These are phyloP conservation scores for Erebia aethiops DNA, from an alignment of 2,888 invertebrate genomes.

Conservation along the genomic window DNA sequence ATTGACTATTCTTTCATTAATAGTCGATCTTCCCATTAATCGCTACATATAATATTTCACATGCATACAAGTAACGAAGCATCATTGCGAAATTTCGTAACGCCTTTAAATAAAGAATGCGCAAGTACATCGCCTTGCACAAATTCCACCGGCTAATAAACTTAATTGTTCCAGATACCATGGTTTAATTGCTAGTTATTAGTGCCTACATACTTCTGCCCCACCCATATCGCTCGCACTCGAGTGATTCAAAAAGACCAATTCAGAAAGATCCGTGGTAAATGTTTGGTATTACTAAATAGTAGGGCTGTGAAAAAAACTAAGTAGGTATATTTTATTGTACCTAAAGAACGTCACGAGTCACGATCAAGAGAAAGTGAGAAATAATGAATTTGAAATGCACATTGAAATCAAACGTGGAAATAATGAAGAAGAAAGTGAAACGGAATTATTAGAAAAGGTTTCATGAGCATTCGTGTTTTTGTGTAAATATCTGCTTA, in stretches of 20 bases:
- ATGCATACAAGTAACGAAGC: neutral
- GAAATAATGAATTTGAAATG: neutral
- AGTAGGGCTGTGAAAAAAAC: constrained; percentile 20
- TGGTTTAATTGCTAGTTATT: constrained; percentile 78
- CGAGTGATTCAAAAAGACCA: constrained; percentile 63
- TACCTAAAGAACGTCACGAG: neutral
- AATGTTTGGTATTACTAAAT: constrained; percentile 41
- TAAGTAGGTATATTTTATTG: too few relatives aligned
- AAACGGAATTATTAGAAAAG: too few relatives aligned
- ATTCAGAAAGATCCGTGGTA: constrained; percentile 49
- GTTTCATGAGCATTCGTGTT: too few relatives aligned
- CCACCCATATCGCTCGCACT: constrained; percentile 50
- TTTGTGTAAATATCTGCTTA: too few relatives aligned
- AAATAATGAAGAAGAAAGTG: too few relatives aligned
- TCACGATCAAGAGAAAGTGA: neutral
- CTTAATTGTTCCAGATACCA: constrained; percentile 59
- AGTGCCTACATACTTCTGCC: constrained; percentile 72
- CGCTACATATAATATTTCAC: neutral
- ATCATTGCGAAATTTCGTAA: neutral
- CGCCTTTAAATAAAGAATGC: constrained; percentile 3
- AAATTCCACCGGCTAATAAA: constrained; percentile 53
- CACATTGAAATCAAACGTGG: neutral
- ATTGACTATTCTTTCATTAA: neutral
- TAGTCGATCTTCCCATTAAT: neutral
- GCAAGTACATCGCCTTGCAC: constrained; percentile 37